Evolutionary conservation across 2,888 invertebrate species (phyloP).

Genomic region (Pristionchus fissidentatus): DNA sequence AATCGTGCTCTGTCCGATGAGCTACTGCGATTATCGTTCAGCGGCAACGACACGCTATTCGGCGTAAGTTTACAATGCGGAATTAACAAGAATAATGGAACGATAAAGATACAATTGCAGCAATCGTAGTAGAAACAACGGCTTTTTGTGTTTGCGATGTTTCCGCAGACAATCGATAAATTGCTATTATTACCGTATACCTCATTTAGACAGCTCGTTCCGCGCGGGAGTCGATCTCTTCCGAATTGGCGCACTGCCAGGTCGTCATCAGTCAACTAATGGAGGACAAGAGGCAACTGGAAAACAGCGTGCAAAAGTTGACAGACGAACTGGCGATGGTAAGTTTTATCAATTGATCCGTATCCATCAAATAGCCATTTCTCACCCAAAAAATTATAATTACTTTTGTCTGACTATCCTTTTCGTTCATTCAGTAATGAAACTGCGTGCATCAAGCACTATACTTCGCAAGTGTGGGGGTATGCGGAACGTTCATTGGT

Average conservation of each 20-base stretch:
- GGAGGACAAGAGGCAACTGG: conserved; percentile 62
- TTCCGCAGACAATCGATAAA: neutral
- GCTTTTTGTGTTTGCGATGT: neutral
- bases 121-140: neutral
- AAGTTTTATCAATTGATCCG: neutral
- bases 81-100: neutral
- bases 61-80: conserved; percentile 29
- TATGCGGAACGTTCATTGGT: no score
- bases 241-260: conserved; percentile 54
- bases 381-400: no score
- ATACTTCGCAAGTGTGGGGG: no score
- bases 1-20: conserved; percentile 58
- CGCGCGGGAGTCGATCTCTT: conserved; percentile 53
- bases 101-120: neutral
- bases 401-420: neutral
- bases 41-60: conserved; percentile 45
- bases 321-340: conserved; percentile 56
- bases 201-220: conserved; percentile 41
- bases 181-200: neutral
- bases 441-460: no score
- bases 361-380: neutral
- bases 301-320: conserved; percentile 53
- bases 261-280: conserved; percentile 55
- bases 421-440: neutral
- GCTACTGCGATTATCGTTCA: conserved; percentile 52